These are phyloP conservation scores for Spicauda simplicius DNA, from an alignment of 2,888 invertebrate species.

Conservation along the genomic window DNA sequence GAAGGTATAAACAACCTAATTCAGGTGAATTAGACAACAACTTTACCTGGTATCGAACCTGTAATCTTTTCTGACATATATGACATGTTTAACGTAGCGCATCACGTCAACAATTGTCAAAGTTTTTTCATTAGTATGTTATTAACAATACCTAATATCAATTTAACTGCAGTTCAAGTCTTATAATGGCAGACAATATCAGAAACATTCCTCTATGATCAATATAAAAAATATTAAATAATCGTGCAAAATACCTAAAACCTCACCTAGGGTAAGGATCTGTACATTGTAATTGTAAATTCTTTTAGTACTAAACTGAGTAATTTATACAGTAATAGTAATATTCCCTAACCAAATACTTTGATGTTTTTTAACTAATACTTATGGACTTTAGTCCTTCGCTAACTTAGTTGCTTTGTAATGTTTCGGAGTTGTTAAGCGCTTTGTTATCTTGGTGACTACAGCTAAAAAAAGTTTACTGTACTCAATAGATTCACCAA, in stretches of 20 bases:
- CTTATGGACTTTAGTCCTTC: not conserved
- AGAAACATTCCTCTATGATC: slow-evolving; percentile 31
- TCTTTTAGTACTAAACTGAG: slow-evolving; percentile 55
- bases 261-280: slow-evolving; percentile 67
- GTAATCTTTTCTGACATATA: too few species aligned
- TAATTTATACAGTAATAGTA: slow-evolving; percentile 36
- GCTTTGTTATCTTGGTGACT: not conserved
- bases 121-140: too few species aligned
- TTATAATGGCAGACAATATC: slow-evolving; percentile 10
- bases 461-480: not conserved
- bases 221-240: not conserved
- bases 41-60: too few species aligned
- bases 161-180: slow-evolving; percentile 20
- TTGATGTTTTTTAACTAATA: slow-evolving; percentile 10
- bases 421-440: not conserved
- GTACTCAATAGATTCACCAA: too few species aligned
- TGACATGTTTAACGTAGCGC: too few species aligned
- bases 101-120: too few species aligned
- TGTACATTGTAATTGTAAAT: slow-evolving; percentile 80
- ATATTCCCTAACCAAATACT: slow-evolving; percentile 32
- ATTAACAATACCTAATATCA: not conserved
- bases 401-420: not conserved
- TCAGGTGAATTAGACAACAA: too few species aligned
- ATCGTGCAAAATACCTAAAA: slow-evolving; percentile 41
- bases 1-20: too few species aligned